Evolutionary conservation across 2,888 invertebrate genomes (phyloP), one percentile per base, ranked within the genome.

Genomic region (Coenonympha arcania): DNA sequence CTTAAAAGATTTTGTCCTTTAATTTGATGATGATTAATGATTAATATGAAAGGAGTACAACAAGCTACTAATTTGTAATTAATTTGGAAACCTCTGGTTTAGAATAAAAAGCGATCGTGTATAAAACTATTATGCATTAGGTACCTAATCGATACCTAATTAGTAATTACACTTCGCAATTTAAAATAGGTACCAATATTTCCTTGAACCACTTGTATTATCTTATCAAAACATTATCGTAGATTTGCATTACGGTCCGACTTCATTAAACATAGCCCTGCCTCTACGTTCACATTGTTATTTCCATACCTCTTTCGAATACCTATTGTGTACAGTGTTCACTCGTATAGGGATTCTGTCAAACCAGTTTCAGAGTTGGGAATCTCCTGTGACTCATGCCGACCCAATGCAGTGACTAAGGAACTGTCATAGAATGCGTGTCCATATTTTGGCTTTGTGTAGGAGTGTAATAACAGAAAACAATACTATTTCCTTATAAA

Each of bases 121-220:
- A 31, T n/a, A n/a, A n/a, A n/a, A n/a, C n/a, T n/a, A n/a, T n/a
- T n/a, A n/a, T n/a, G n/a, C n/a, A n/a, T n/a, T n/a, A n/a, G n/a
- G n/a, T n/a, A n/a, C n/a, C n/a, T n/a, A n/a, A n/a, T n/a, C n/a
- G n/a, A n/a, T n/a, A n/a, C n/a, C n/a, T n/a, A n/a, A n/a, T n/a
- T n/a, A n/a, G n/a, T n/a, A n/a, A n/a, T n/a, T n/a, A n/a, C n/a
- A n/a, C n/a, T n/a, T n/a, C n/a, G n/a, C n/a, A n/a, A n/a, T n/a
- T n/a, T n/a, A n/a, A n/a, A n/a, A n/a, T n/a, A n/a, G n/a, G n/a
- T n/a, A n/a, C 49, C 42, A 66, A 64, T 61, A 69, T 69, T 74
- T 71, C 71, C 74, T 76, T 78, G 80, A 61, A 66, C 81, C 62
- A 79, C 61, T 74, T 83, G 54, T 52, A 46, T 40, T 76, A 76